Base-by-base conservation (phyloP, 1,140 invertebrate species). In the Limonius californicus region DNA sequence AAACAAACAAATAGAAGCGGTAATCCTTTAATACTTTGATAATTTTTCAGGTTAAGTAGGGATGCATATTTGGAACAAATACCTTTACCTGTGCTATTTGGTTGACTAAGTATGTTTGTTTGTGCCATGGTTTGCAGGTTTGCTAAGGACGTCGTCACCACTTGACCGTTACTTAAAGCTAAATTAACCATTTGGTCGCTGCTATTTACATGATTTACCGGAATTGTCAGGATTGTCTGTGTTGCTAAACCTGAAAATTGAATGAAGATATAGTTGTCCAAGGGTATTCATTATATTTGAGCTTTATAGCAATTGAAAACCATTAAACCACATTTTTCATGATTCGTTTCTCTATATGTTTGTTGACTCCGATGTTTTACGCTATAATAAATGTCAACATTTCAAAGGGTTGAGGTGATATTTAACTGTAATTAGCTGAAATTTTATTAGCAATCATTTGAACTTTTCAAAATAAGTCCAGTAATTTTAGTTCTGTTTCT, bases 181-280 rank as follows among this genome's bases (percentile, higher is more conserved):
- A 87, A 78, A 75, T 88, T 93, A 35, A 91, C 88, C 82, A 91
- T 89, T 77, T 91, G 89, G 71, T 89, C 88, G 72, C 87, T 88
- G 54, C 84, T 84, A 75, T 87, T 89, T 56, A 89, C 87, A 76
- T 89, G 88, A 73, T 88, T 91, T 15, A 94, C 88, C 12, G 94
- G 94, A 74, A 96, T 96, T 43, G 93, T 96, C 54, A 97, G 82
- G 58, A 97, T 94, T 67, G 93, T 95, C 77, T 96, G 94, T 12
- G 92, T 91, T 15, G 92, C 91, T 71, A 95, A 90, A 63, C 92
- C 92, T 94, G 77, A 43, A 77, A 79, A 12, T 39, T 6, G n/a
- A 32, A 32, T n/a, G n/a, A n/a, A n/a, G n/a, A n/a, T n/a, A n/a
- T n/a, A n/a, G n/a, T n/a, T n/a, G n/a, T n/a, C n/a, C n/a, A n/a